These are phyloP conservation scores for Nomada fucata DNA, from an alignment of 2,888 invertebrate species.

Conservation along the genomic window DNA sequence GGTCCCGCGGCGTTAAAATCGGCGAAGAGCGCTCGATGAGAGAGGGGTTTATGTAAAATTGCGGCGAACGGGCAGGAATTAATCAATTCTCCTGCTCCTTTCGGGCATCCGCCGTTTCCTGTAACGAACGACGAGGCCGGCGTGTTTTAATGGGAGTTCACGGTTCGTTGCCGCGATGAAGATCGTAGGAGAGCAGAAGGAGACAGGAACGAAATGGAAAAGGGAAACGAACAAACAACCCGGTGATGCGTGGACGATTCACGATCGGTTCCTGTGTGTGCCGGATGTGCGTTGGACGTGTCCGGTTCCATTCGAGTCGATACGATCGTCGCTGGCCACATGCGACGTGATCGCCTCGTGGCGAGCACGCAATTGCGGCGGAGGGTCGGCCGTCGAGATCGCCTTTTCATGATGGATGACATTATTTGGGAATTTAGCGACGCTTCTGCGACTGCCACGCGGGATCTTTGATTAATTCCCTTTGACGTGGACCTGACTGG, in stretches of 20 bases:
- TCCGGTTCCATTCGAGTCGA: slow-evolving; percentile 35
- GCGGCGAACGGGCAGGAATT: slow-evolving; percentile 51
- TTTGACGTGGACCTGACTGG: background rate
- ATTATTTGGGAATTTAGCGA: slow-evolving; percentile 14
- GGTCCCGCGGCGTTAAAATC: slow-evolving; percentile 35
- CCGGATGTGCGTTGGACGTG: slow-evolving; percentile 20
- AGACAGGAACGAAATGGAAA: background rate
- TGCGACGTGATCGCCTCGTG: slow-evolving; percentile 39
- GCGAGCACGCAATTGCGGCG: slow-evolving; percentile 32
- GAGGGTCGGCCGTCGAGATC: slow-evolving; percentile 14
- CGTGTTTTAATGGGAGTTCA: background rate
- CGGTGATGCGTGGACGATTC: slow-evolving; percentile 1
- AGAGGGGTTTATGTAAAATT: slow-evolving; percentile 56
- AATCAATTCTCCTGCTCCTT: slow-evolving; percentile 59
- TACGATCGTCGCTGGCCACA: slow-evolving; percentile 37
- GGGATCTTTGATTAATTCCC: slow-evolving; percentile 25
- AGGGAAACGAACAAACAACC: background rate
- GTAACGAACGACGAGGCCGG: slow-evolving; percentile 2
- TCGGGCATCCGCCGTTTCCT: background rate
- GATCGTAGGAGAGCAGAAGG: background rate
- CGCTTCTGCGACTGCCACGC: background rate
- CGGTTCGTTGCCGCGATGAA: slow-evolving; percentile 17
- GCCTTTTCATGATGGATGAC: slow-evolving; percentile 30
- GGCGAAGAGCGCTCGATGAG: slow-evolving; percentile 27
- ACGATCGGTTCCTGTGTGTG: background rate